Evolutionary conservation across 2,113 vertebrate genomes (phyloP), one percentile per base, ranked within the genome.

Genomic region (Cariama cristata): DNA sequence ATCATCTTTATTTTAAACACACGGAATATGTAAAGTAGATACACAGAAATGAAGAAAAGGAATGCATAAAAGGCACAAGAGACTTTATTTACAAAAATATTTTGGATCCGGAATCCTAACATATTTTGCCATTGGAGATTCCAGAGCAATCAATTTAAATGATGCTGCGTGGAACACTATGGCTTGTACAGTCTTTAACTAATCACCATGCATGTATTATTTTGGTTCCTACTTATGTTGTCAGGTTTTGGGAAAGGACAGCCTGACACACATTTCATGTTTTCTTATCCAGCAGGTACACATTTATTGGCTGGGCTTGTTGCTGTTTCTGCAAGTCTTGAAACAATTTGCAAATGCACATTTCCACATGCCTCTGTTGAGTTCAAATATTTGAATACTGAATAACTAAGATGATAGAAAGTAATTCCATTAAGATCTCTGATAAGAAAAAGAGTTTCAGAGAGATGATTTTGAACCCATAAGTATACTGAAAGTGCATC

Each of bases 281-380:
- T 91, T 94, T 84, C 55, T 95, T 91, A 72, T 88, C 90, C 94
- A 93, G 52, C 32, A 95, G 69, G 59, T 73, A 76, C 38, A n/a
- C 12, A 47, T 91, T 95, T 95, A 91, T 92, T 85, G 68, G 66
- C 55, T 92, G 60, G 69, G 49, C 62, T 96, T 96, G 69, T 92
- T 96, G 47, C 49, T 93, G 42, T 19, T 63, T 64, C 79, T 94
- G 91, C 19, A 75, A 77, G 30, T 93, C 95, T 95, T 94, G 87
- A 97, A 97, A 95, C 69, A 92, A 94, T 96, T 97, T 97, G 38
- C 68, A 96, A 90, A 71, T 79, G 26, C 73, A 59, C 59, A 52
- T 89, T 94, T 77, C 59, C 74, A 59, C 7, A 4, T 27, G 32
- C 20, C 27, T 90, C 52, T 50, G 11, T 40, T 88, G 74, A 93